Evolutionary conservation across 92 coral and sea anemone species (phyloP).

Genomic region (Galaxea fascicularis): DNA sequence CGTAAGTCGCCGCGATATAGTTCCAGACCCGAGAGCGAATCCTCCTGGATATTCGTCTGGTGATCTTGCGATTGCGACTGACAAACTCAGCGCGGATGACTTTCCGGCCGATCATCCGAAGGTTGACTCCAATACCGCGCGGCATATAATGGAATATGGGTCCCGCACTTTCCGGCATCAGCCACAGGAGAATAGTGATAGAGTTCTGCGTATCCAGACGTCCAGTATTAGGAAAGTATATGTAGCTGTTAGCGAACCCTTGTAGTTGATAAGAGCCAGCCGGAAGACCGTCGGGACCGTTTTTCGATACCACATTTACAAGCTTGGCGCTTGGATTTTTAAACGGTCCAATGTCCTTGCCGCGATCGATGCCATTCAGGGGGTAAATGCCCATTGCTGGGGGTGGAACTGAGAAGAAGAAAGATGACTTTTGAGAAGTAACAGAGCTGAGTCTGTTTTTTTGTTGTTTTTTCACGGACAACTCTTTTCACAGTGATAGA

Average conservation of each 20-base stretch:
- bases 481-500: background rate
- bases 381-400: constrained; percentile 83
- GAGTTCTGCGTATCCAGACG: constrained; percentile 68
- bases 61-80: constrained; percentile 45
- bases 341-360: constrained; percentile 68
- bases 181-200: constrained; percentile 68
- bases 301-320: constrained; percentile 56
- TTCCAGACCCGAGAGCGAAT: constrained; percentile 73
- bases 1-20: constrained; percentile 77
- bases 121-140: constrained; percentile 68
- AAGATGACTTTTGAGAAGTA: background rate
- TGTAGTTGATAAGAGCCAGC: constrained; percentile 74
- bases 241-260: constrained; percentile 74
- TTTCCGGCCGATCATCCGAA: constrained; percentile 64
- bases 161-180: constrained; percentile 75
- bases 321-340: constrained; percentile 69
- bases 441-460: background rate
- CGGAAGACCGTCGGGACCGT: constrained; percentile 77
- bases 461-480: background rate
- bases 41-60: constrained; percentile 41
- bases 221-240: constrained; percentile 66
- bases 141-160: constrained; percentile 74
- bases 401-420: constrained; percentile 47
- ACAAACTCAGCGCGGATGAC: constrained; percentile 67
- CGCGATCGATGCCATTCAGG: constrained; percentile 67